These are phyloP conservation scores for Sylvilagus floridanus DNA, from an alignment of 2,797 vertebrate species.

Conservation along the genomic window DNA sequence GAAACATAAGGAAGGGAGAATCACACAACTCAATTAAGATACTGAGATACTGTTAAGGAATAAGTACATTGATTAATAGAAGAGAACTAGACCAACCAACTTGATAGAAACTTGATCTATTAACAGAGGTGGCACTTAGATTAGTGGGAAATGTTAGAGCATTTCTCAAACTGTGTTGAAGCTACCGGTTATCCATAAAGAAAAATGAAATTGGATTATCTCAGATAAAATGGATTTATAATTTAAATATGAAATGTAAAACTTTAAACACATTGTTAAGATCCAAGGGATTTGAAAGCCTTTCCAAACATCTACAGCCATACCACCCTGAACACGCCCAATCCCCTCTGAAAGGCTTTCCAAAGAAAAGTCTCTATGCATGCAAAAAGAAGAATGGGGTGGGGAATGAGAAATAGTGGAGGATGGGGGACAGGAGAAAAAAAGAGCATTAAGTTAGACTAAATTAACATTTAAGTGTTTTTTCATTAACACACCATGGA, in stretches of 20 bases:
- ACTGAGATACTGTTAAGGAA: not conserved
- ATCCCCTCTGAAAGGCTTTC: no score
- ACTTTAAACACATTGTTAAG: not conserved
- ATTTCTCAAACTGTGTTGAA: not conserved
- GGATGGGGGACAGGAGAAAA: not conserved
- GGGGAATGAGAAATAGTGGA: not conserved
- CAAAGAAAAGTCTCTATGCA: no score
- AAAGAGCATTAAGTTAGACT: not conserved
- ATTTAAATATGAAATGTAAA: constrained; percentile 1
- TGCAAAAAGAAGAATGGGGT: not conserved
- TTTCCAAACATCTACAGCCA: not conserved
- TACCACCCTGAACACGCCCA: no score
- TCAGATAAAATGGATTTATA: not conserved
- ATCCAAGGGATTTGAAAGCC: not conserved
- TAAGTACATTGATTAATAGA: not conserved
- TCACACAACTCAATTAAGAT: not conserved
- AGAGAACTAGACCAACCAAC: not conserved
- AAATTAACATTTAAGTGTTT: not conserved
- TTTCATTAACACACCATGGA: not conserved
- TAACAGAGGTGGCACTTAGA: not conserved
- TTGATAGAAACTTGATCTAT: not conserved
- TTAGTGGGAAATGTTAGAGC: not conserved
- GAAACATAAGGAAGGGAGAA: not conserved
- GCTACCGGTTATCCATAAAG: not conserved
- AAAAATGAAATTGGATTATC: not conserved